Evolutionary conservation across 2,797 vertebrate species (phyloP), one percentile per base, ranked within the genome.

Genomic region (Pantherophis alleghaniensis): DNA sequence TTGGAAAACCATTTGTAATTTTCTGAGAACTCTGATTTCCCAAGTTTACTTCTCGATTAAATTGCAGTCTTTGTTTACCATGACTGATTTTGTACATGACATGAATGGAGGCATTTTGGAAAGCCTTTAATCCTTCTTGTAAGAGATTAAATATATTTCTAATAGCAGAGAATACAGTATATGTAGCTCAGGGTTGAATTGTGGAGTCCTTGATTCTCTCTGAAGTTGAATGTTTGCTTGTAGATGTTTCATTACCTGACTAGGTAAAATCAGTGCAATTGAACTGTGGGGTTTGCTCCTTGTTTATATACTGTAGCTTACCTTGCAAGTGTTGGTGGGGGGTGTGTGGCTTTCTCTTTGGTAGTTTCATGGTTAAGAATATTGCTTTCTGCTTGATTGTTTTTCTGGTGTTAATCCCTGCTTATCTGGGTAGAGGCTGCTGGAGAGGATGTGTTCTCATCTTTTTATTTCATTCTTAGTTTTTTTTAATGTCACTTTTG

Each of bases 51-150:
- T 42, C 3, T 53, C 55, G 51, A 56, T 90, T 37, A 91, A 94
- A 92, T 53, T 91, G 32, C 92, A 2, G 28, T 92, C 2, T 32
- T 24, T 59, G 16, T 55, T 53, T 63, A 91, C 32, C 16, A 5
- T 11, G 0, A 87, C 83, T 94, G 56, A 53, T 91, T 11, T 93
- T n/a, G 4, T 61, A 7, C 57, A 4, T 57, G 9, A 4, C 1
- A 83, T 53, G 93, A 14, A 4, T 3, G 22, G 57, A 61, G 7
- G 88, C 94, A 1, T 42, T 91, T 94, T 13, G 7, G 7, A 1
- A 5, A 1, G 42, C 89, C 91, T 95, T 94, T 91, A 93, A 93
- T 26, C 18, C 0, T 7, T 93, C 94, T 90, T 90, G 87, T 88
- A 91, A 24, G 89, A 42, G 59, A 93, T 5, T 87, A 86, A 86